Evolutionary conservation across 2,888 invertebrate species (phyloP), one percentile per base, ranked within the genome.

Genomic region (Oscheius onirici): DNA sequence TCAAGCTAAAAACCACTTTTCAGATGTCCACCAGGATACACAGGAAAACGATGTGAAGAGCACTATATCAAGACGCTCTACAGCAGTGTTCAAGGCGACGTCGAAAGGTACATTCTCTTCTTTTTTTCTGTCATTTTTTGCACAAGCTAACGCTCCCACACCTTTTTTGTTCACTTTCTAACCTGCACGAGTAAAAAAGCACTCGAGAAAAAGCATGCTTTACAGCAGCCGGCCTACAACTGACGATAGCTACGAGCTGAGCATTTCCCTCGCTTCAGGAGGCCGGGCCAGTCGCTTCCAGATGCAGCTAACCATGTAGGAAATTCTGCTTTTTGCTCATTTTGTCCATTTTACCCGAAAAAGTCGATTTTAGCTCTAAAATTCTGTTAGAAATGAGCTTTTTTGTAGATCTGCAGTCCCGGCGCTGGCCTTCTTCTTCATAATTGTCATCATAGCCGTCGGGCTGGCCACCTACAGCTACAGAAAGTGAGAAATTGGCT

Each of bases 391-490:
- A 49, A 3, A 44, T 15, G 44, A 17, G 44, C 44, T n/a, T 44
- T 49, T 3, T 66, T 66, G 15, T 22, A 66, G 66, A 34, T 66
- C 66, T 3, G 34, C 54, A 20, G 54, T 52, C n/a, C 66, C 66
- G 3, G 52, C 40, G 6, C 40, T 66, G 13, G 51, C 66, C 24
- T 40, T 66, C 34, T 24, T 66, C 52, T 52, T 66, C 13, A 66
- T 66, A 28, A 54, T 66, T 26, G 54, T 51, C 13, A 34, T 66
- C 51, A 11, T 66, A 10, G 52, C 66, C 52, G 41, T 66, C 24
- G 66, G 66, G 51, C 17, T 66, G 17, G 66, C 54, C 13, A 24
- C 34, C 20, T 66, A 52, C 41, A 66, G 66, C 54, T 66, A 66
- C 26, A 66, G 54, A 66, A 66, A 52, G 66, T 66, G 8, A 6